These are phyloP conservation scores for Harpagifer antarcticus DNA, from an alignment of 2,797 vertebrate genomes.

Conservation along the genomic window DNA sequence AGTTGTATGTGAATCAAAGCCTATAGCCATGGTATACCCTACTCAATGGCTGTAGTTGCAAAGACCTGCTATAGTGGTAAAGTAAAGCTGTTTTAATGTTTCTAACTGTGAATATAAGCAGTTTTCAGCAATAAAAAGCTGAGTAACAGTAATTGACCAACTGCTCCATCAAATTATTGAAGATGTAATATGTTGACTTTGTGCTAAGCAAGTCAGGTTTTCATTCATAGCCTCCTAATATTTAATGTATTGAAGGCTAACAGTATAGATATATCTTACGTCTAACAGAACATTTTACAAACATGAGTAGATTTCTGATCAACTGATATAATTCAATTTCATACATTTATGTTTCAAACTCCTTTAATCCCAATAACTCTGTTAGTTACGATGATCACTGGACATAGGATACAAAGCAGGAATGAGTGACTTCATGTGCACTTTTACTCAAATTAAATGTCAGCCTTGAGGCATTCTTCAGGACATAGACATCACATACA, in stretches of 20 bases:
- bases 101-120: not conserved
- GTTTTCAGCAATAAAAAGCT: not conserved
- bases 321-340: not conserved
- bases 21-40: not conserved
- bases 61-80: not conserved
- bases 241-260: slow-evolving; percentile 38
- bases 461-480: no score
- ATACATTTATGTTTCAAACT: no score
- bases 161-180: slow-evolving; percentile 46
- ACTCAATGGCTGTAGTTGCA: not conserved
- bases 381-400: no score
- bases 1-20: not conserved
- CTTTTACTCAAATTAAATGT: no score
- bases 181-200: slow-evolving; percentile 56
- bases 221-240: slow-evolving; percentile 48
- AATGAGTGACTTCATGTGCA: no score
- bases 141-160: slow-evolving; percentile 53
- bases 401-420: no score
- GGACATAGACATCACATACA: not conserved
- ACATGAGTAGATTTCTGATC: not conserved
- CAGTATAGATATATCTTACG: slow-evolving; percentile 29
- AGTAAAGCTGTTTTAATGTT: slow-evolving; percentile 1
- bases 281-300: slow-evolving; percentile 3
- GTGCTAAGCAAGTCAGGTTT: slow-evolving; percentile 22
- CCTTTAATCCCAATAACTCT: no score